Conservation (phyloP, 2,797 vertebrate species). For the Bradypodion pumilum region DNA sequence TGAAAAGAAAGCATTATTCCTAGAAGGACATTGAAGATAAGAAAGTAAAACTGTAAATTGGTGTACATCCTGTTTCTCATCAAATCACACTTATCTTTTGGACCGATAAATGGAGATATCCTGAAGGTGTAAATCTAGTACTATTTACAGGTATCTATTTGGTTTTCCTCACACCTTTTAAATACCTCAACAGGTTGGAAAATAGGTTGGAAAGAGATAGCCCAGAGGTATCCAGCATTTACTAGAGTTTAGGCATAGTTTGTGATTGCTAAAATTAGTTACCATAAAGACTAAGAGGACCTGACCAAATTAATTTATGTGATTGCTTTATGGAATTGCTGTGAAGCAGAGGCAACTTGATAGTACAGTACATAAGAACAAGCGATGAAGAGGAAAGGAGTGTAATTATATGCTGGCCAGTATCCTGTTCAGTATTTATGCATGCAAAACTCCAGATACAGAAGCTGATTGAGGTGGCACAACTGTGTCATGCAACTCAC, state of each 20-base stretch:
- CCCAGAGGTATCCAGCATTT: background rate
- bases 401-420: background rate
- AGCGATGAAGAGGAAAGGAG: background rate
- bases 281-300: no score
- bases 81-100: background rate
- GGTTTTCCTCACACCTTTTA: background rate
- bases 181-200: background rate
- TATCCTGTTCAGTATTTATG: no score
- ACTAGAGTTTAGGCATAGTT: background rate
- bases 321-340: no score
- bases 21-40: constrained; percentile 30
- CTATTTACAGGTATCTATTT: background rate
- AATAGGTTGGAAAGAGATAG: background rate
- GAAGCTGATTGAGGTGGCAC: no score
- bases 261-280: background rate
- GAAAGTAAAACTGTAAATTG: constrained; percentile 3
- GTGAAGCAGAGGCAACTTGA: no score
- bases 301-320: no score
- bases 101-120: background rate
- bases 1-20: constrained; percentile 9
- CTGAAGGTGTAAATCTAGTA: background rate
- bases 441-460: no score
- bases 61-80: background rate
- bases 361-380: no score
- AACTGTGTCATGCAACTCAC: no score